phyloP scores from a whole-genome alignment of 2,888 invertebrate genomes.

The Physocephala rufipes region DNA sequence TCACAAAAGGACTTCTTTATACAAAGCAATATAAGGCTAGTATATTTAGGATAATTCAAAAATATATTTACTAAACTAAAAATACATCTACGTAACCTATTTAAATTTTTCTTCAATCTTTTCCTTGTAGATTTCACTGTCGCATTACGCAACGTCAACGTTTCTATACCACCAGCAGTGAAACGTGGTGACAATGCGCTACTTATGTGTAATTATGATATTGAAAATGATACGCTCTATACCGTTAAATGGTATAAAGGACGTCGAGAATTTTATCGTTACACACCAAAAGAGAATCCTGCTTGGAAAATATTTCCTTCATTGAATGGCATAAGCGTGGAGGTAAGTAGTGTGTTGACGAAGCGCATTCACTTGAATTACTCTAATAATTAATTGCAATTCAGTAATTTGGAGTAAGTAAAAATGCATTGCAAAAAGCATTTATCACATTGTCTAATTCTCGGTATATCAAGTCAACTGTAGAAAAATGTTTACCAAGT shows the following conservation, averaged over 20 bases:
- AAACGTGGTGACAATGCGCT: constrained; percentile 73
- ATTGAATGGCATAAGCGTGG: constrained; percentile 75
- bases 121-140: constrained; percentile 54
- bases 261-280: constrained; percentile 84
- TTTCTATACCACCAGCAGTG: constrained; percentile 75
- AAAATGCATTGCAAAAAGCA: too few species aligned
- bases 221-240: constrained; percentile 82
- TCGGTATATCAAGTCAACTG: too few species aligned
- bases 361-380: too few species aligned
- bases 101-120: not conserved
- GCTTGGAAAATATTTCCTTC: constrained; percentile 77
- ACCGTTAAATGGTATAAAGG: constrained; percentile 92
- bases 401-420: too few species aligned
- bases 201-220: constrained; percentile 80
- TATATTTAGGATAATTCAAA: too few species aligned
- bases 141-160: constrained; percentile 72
- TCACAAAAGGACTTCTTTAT: too few species aligned
- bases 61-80: too few species aligned
- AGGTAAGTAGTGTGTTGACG: constrained; percentile 78
- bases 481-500: too few species aligned
- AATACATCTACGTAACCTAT: too few species aligned
- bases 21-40: too few species aligned
- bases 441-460: too few species aligned
- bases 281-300: constrained; percentile 78
- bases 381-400: too few species aligned